Base-by-base conservation (phyloP, 1,140 invertebrate species). In the Panagrolaimus sp. region DNA sequence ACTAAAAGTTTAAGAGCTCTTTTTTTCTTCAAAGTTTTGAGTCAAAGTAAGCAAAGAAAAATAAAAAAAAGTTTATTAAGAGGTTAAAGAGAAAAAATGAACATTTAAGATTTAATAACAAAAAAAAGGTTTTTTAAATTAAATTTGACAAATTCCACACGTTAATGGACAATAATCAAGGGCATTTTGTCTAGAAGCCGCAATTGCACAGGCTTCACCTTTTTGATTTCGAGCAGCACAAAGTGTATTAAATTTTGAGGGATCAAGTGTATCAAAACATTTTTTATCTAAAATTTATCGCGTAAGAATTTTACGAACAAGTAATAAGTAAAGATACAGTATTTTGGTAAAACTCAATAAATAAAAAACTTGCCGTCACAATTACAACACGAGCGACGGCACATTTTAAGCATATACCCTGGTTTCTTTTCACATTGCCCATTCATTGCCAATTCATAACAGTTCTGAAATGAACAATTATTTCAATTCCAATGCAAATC, bases 381-480 rank as follows among this genome's bases (percentile, higher is more conserved):
- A 57, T 72, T 72, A 31, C 70, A 72, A 53, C 70, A 72, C 25
- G 57, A 66, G 44, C 70, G 20, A 2, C 70, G 57, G 51, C 70
- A 72, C 23, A 72, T 64, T 43, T 53, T 16, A 14, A 72, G 45
- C 70, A 72, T 72, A 23, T 43, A n/a, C 8, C 70, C 70, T 13
- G 70, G 70, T 53, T 72, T 71, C 42, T 61, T 70, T 25, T 72
- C 70, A 44, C 70, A 72, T 38, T 72, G 38, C 5, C 70, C 70
- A 38, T 57, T 38, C 23, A 72, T 16, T 31, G 70, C 69, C 38
- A 53, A 31, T 42, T 72, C 45, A 20, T 51, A 20, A 53, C 70
- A 72, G 13, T 72, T 46, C 70, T 72, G 20, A 31, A 73, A 66
- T 53, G 20, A 1, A 53, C 9, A 57, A 4, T 9, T n/a, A n/a